Percentiles rank a stretch among this genome's conserved stretches.
phyloP scores from a whole-genome alignment of 2,888 invertebrate species.

The Lypha dubia region DNA sequence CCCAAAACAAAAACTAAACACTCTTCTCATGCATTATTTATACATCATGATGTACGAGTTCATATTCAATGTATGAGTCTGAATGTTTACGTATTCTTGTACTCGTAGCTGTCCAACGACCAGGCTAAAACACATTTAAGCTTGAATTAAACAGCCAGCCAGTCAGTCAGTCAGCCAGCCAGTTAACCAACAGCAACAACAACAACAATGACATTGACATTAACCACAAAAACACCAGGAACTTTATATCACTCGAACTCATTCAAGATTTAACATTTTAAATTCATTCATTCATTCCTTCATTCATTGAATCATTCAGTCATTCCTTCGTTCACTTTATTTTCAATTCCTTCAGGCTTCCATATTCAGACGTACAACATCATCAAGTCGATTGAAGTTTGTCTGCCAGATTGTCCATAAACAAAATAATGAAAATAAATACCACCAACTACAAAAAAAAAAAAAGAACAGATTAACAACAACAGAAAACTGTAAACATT shows the following conservation, averaged over 20 bases:
- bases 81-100: slow-evolving; percentile 29
- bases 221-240: neutral
- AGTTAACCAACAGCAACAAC: slow-evolving; percentile 32
- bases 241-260: slow-evolving; percentile 16
- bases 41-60: slow-evolving; percentile 47
- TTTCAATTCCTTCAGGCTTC: slow-evolving; percentile 40
- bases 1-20: slow-evolving; percentile 63
- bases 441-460: neutral
- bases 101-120: slow-evolving; percentile 5
- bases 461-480: neutral
- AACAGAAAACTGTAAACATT: slow-evolving; percentile 41
- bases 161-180: slow-evolving; percentile 47
- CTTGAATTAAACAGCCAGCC: slow-evolving; percentile 36
- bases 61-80: slow-evolving; percentile 17
- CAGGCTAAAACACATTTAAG: slow-evolving; percentile 12
- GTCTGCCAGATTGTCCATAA: slow-evolving; percentile 52
- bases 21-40: slow-evolving; percentile 66
- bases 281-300: slow-evolving; percentile 56
- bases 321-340: slow-evolving; percentile 22
- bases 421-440: neutral
- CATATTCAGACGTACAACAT: slow-evolving; percentile 21
- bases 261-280: slow-evolving; percentile 24
- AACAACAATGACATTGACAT: slow-evolving; percentile 7
- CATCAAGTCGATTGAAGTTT: slow-evolving; percentile 41
- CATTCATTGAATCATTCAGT: slow-evolving; percentile 36